A percentile compares a stretch with the other conserved stretches of the same genome.
Conservation (phyloP, 2,797 vertebrate species). For the Enoplosus armatus region DNA sequence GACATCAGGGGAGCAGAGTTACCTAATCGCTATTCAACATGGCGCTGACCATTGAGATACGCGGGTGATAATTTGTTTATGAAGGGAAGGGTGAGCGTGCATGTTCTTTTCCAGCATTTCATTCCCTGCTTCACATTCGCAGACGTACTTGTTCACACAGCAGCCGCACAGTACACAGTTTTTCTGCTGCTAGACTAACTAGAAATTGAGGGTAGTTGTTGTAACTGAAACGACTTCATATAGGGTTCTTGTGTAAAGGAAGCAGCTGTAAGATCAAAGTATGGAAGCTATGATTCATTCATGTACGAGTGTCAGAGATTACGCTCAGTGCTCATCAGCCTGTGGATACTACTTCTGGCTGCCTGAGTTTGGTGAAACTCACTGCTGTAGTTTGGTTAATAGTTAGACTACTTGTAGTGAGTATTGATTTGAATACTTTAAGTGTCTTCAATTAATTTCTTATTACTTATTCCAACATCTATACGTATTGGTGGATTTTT, state of each 20-base stretch:
- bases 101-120: constrained; percentile 6
- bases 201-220: neutral
- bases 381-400: too few relatives aligned
- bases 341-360: neutral
- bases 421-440: neutral
- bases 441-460: neutral
- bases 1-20: constrained; percentile 32
- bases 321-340: neutral
- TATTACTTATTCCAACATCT: neutral
- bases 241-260: neutral
- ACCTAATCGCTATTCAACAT: constrained; percentile 40
- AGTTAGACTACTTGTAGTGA: too few relatives aligned
- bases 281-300: neutral
- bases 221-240: neutral
- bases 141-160: neutral
- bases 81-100: constrained; percentile 20
- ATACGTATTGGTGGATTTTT: neutral
- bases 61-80: constrained; percentile 35
- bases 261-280: neutral
- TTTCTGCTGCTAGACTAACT: neutral
- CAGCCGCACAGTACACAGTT: neutral
- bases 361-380: neutral
- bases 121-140: neutral
- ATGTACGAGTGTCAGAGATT: neutral
- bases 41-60: constrained; percentile 18